phyloP scores from a whole-genome alignment of 1,140 invertebrate species.

The Drosophila quadrilineata region DNA sequence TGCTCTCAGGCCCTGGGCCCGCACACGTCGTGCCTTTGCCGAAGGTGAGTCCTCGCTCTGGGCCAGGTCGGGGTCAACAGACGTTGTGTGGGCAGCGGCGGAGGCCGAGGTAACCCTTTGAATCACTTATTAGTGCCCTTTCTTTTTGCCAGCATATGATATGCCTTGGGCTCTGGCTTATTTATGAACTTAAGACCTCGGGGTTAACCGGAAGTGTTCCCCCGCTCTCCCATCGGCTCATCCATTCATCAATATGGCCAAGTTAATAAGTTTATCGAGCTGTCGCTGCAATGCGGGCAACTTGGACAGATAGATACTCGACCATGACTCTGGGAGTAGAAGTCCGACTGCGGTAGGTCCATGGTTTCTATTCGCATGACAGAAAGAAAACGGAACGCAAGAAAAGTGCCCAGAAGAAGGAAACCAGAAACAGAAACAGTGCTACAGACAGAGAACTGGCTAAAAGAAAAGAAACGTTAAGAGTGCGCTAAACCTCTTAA shows the following conservation, averaged over 20 bases:
- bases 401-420: slow-evolving; percentile 26
- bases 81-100: slow-evolving; percentile 40
- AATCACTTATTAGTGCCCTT: too few relatives aligned
- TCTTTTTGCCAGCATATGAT: slow-evolving; percentile 13
- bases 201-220: slow-evolving; percentile 54
- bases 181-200: slow-evolving; percentile 37
- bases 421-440: too few relatives aligned
- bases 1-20: slow-evolving; percentile 27
- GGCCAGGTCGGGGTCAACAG: slow-evolving; percentile 22
- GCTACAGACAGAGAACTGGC: too few relatives aligned
- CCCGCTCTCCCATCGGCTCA: slow-evolving; percentile 21
- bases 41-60: slow-evolving; percentile 45
- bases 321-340: background rate
- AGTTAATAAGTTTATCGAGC: slow-evolving; percentile 65
- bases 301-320: background rate
- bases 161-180: slow-evolving; percentile 5
- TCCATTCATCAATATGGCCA: slow-evolving; percentile 46
- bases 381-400: background rate
- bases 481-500: slow-evolving; percentile 79
- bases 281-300: slow-evolving; percentile 3
- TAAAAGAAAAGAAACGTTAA: slow-evolving; percentile 48
- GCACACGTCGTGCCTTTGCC: slow-evolving; percentile 53
- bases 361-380: slow-evolving; percentile 13
- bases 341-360: slow-evolving; percentile 56
- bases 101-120: background rate